These are phyloP conservation scores for Brachyptera risi DNA, from an alignment of 2,888 invertebrate genomes.

Conservation along the genomic window DNA sequence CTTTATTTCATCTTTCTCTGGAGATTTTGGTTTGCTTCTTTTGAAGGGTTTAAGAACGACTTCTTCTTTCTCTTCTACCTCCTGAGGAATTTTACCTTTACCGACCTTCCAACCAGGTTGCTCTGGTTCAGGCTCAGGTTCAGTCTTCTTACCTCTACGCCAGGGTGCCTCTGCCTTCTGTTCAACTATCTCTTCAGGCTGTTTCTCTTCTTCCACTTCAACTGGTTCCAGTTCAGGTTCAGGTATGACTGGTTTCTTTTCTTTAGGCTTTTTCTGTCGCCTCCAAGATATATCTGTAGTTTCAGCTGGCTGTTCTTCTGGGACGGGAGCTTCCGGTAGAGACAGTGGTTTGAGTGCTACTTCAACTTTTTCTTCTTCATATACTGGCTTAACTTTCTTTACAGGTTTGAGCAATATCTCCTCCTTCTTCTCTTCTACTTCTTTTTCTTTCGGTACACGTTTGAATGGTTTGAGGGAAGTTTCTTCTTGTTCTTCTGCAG, in stretches of 20 bases:
- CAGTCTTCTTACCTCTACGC: conserved; percentile 37
- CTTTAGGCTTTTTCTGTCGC: conserved; percentile 14
- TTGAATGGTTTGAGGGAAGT: conserved; percentile 29
- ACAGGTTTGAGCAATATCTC: conserved; percentile 20
- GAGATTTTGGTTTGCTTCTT: conserved; percentile 23
- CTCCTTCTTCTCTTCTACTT: conserved; percentile 7
- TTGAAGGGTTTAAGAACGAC: conserved; percentile 24
- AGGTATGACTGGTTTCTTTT: conserved; percentile 9
- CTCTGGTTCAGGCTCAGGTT: conserved; percentile 33
- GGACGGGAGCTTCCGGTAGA: background rate
- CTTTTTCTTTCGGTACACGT: conserved; percentile 18
- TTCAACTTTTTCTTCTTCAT: conserved; percentile 41
- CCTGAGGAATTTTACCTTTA: conserved; percentile 26
- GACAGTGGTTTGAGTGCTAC: conserved; percentile 8
- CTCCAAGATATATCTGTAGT: conserved; percentile 12
- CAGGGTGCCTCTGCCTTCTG: conserved; percentile 38
- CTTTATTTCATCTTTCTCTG: conserved; percentile 25
- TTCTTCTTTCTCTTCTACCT: conserved; percentile 33
- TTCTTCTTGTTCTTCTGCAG: conserved; percentile 36
- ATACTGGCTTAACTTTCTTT: conserved; percentile 41
- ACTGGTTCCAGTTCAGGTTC: conserved; percentile 2
- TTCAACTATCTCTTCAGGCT: conserved; percentile 17
- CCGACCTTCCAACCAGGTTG: conserved; percentile 38
- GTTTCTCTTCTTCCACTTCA: conserved; percentile 31
- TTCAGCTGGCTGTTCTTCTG: background rate